A percentile compares a stretch with the other conserved stretches of the same genome.
These are phyloP conservation scores for Pituophis catenifer DNA, from an alignment of 2,113 vertebrate genomes.

Conservation along the genomic window DNA sequence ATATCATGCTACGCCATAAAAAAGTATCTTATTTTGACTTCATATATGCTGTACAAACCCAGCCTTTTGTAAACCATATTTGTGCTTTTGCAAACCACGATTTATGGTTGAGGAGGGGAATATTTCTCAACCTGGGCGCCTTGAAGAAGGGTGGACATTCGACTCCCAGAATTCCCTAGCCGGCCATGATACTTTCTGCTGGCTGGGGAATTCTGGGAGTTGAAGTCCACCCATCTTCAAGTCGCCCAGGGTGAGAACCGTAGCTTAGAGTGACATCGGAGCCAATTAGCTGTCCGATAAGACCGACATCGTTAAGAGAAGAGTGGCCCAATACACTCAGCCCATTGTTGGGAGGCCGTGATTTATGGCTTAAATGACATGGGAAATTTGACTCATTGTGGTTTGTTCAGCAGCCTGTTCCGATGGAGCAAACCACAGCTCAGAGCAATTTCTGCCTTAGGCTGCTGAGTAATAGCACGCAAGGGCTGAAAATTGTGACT, in stretches of 20 bases:
- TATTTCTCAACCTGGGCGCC: too few relatives aligned
- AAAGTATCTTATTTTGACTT: not conserved
- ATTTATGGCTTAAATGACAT: not conserved
- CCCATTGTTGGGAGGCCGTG: not conserved
- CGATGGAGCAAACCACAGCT: not conserved
- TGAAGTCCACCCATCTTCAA: not conserved
- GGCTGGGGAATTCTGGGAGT: not conserved
- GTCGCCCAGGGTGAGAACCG: too few relatives aligned
- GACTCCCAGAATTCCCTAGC: too few relatives aligned
- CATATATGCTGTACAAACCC: not conserved
- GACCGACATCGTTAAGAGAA: not conserved
- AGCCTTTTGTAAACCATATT: not conserved
- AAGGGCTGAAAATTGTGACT: too few relatives aligned
- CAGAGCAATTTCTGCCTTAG: not conserved
- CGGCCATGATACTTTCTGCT: too few relatives aligned
- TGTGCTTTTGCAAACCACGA: not conserved
- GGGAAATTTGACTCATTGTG: not conserved
- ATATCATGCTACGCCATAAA: not conserved
- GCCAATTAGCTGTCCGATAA: not conserved
- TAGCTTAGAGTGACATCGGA: not conserved
- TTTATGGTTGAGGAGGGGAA: not conserved
- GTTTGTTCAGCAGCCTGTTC: not conserved
- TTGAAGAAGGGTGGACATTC: too few relatives aligned
- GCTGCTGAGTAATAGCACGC: not conserved
- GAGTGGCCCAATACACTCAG: not conserved